Conservation (phyloP, 2,888 invertebrate genomes). For the Ganaspis brasiliensis region DNA sequence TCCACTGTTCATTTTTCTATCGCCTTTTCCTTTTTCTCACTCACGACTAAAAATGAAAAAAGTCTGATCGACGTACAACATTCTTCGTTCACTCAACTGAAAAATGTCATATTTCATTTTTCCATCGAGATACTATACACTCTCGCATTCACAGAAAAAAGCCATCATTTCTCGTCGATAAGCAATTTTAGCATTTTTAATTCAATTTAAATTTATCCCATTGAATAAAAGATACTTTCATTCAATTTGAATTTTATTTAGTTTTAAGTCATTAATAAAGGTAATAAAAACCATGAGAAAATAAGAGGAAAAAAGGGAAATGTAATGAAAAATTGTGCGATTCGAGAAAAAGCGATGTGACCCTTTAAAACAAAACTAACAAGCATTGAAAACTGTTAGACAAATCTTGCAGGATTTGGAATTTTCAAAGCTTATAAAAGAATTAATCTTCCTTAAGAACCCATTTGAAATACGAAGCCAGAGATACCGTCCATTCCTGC, state of each 20-base stretch:
- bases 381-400: not conserved
- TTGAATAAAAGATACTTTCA: no score
- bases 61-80: constrained; percentile 10
- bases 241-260: no score
- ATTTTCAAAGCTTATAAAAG: constrained; percentile 29
- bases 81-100: constrained; percentile 15
- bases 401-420: constrained; percentile 6
- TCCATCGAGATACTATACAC: not conserved
- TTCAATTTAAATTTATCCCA: no score
- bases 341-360: not conserved
- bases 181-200: not conserved
- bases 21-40: constrained; percentile 30
- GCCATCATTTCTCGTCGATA: not conserved
- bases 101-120: constrained; percentile 23
- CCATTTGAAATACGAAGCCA: constrained; percentile 32
- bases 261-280: no score
- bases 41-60: constrained; percentile 25
- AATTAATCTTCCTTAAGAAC: constrained; percentile 29
- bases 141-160: not conserved
- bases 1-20: constrained; percentile 8
- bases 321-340: not conserved
- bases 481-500: constrained; percentile 15
- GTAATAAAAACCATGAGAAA: not conserved
- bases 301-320: not conserved
- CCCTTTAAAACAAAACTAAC: not conserved